phyloP scores from a whole-genome alignment of 2,113 vertebrate species.

The Leptobrachium leishanense region DNA sequence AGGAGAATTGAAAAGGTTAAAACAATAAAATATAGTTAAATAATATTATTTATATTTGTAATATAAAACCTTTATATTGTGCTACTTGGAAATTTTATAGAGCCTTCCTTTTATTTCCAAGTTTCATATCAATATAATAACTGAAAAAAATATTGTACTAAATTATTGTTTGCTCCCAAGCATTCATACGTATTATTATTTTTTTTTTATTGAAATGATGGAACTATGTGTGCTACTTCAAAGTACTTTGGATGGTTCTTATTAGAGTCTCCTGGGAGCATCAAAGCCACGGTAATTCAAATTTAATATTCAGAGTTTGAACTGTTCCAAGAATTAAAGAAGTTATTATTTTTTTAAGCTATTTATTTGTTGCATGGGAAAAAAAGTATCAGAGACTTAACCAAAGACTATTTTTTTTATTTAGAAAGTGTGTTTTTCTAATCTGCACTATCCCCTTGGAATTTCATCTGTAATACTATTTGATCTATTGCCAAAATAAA shows the following conservation, averaged over 20 bases:
- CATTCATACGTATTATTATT: background rate
- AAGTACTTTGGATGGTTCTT: constrained; percentile 4
- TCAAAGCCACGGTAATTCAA: constrained; percentile 24
- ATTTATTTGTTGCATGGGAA: constrained; percentile 26
- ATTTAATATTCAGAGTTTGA: constrained; percentile 29
- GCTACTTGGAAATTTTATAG: background rate
- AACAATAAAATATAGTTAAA: no score
- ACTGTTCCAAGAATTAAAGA: constrained; percentile 27
- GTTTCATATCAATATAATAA: constrained; percentile 16
- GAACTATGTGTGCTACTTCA: constrained; percentile 19
- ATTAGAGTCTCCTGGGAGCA: constrained; percentile 25
- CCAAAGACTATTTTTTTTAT: constrained; percentile 31
- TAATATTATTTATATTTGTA: background rate
- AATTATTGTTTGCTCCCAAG: constrained; percentile 8
- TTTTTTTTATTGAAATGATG: constrained; percentile 13
- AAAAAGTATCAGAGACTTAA: background rate
- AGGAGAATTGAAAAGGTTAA: no score
- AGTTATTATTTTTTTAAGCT: constrained; percentile 9
- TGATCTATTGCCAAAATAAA: background rate
- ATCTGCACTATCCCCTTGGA: constrained; percentile 10
- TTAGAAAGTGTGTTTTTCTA: constrained; percentile 31
- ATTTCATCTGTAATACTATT: background rate
- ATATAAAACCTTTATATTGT: background rate
- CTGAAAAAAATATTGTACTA: background rate
- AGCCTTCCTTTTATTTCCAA: background rate